Evolutionary conservation across 2,113 vertebrate genomes (phyloP).

Genomic region (Athene noctua): DNA sequence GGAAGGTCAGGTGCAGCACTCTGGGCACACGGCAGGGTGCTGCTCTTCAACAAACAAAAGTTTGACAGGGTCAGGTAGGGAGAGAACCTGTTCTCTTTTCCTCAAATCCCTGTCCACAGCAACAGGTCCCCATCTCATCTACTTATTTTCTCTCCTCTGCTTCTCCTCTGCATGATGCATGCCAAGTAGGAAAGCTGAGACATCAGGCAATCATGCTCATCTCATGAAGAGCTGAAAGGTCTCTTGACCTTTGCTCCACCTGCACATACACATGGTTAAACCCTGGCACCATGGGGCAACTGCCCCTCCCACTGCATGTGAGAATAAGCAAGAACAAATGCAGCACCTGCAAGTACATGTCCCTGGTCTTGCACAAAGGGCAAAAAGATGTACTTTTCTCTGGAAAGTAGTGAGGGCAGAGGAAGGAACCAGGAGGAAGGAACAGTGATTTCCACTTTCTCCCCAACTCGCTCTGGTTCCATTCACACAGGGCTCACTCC

Average conservation of each 20-base stretch:
- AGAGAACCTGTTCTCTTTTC: not conserved
- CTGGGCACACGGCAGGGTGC: not conserved
- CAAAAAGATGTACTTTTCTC: not conserved
- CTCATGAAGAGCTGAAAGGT: not conserved
- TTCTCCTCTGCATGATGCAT: fast-evolving
- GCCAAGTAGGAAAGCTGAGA: not conserved
- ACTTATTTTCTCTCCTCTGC: not conserved
- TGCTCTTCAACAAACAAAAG: not conserved
- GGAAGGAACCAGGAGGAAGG: not conserved
- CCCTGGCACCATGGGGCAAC: not conserved
- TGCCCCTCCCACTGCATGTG: not conserved
- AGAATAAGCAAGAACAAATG: not conserved
- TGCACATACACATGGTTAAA: not conserved
- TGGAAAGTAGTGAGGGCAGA: not conserved
- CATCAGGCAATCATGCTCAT: not conserved
- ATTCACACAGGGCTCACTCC: not conserved
- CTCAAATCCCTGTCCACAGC: not conserved
- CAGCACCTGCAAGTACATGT: not conserved
- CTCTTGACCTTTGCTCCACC: not conserved
- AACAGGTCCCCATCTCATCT: not conserved
- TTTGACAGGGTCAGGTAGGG: not conserved
- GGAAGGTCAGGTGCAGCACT: not conserved
- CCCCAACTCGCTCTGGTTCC: not conserved
- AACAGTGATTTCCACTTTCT: not conserved
- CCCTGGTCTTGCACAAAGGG: not conserved